Evolutionary conservation across 2,888 invertebrate species (phyloP).

Genomic region (Leptothorax acervorum): DNA sequence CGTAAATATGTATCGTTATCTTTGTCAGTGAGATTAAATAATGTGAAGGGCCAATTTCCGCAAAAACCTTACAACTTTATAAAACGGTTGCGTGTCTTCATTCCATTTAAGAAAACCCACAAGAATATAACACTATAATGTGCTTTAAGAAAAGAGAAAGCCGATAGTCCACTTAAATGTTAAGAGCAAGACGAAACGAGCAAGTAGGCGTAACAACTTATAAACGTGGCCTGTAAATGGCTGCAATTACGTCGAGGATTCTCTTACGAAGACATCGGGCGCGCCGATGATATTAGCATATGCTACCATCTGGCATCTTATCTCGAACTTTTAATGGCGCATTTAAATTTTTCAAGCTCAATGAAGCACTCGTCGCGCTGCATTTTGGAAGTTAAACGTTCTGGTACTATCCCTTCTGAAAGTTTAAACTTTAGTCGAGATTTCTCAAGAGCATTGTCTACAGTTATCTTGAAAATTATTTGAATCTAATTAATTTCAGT

Average conservation of each 20-base stretch:
- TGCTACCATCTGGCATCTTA: slow-evolving; percentile 43
- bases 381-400: slow-evolving; percentile 36
- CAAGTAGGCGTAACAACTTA: slow-evolving; percentile 10
- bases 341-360: slow-evolving; percentile 51
- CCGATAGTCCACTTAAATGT: background rate
- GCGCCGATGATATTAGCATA: slow-evolving; percentile 30
- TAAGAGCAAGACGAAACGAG: background rate
- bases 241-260: slow-evolving; percentile 27
- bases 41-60: background rate
- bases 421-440: background rate
- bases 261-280: slow-evolving; percentile 2
- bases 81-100: background rate
- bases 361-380: slow-evolving; percentile 24
- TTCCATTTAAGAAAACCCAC: background rate
- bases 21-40: background rate
- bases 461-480: background rate
- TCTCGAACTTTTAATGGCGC: slow-evolving; percentile 40
- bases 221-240: slow-evolving; percentile 9
- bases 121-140: background rate
- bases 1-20: background rate
- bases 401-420: background rate
- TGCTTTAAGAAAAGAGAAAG: slow-evolving; percentile 10
- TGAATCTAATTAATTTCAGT: slow-evolving; percentile 12
- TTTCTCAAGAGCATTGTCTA: background rate
- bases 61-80: background rate